phyloP scores from a whole-genome alignment of 2,797 vertebrate genomes.

The Limnodromus scolopaceus region DNA sequence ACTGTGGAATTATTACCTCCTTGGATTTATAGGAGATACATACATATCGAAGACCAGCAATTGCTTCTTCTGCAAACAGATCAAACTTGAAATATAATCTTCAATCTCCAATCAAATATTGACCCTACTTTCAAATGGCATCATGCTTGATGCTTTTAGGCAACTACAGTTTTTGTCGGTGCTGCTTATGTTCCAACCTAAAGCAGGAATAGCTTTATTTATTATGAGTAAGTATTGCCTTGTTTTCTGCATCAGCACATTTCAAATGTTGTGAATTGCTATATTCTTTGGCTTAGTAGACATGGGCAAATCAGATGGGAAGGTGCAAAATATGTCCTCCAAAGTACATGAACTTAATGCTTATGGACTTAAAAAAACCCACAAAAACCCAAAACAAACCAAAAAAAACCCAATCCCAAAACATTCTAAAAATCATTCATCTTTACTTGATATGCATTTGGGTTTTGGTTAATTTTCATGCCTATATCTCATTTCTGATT shows the following conservation, averaged over 20 bases:
- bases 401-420: background rate
- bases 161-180: background rate
- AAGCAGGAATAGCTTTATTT: background rate
- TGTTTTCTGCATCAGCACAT: background rate
- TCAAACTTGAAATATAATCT: background rate
- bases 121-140: background rate
- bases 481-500: background rate
- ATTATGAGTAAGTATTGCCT: background rate
- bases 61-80: background rate
- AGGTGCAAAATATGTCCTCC: background rate
- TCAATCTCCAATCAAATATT: background rate
- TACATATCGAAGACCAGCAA: background rate
- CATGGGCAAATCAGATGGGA: background rate
- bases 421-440: background rate
- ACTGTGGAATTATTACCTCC: background rate
- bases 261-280: background rate
- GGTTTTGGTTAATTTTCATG: background rate
- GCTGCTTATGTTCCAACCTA: background rate
- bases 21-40: background rate
- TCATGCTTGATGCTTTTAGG: rapidly evolving
- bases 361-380: background rate
- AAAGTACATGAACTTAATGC: background rate
- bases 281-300: background rate
- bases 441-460: background rate
- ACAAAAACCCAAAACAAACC: too few species aligned